Percentiles rank a stretch among this genome's conserved stretches.
These are phyloP conservation scores for Chaenocephalus aceratus DNA, from an alignment of 2,113 vertebrate species.

Conservation along the genomic window DNA sequence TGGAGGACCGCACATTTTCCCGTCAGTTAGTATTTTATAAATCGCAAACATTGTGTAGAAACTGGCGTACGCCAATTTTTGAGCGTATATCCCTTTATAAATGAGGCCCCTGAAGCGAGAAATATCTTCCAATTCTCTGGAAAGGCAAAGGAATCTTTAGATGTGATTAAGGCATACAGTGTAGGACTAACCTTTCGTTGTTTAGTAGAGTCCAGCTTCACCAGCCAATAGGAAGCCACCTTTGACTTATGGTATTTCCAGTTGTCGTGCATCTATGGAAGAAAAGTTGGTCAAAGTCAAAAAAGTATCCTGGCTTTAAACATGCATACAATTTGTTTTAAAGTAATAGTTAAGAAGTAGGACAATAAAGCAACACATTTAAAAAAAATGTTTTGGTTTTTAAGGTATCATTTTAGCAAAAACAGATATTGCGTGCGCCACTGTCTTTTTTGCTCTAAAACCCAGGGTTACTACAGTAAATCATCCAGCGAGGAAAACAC, in stretches of 20 bases:
- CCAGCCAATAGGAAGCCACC: constrained; percentile 96
- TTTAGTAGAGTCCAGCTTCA: constrained; percentile 95
- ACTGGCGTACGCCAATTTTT: no score
- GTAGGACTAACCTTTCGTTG: constrained; percentile 92
- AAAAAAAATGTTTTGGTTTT: neutral
- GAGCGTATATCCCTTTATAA: no score
- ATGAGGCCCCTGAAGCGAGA: neutral
- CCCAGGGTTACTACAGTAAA: constrained; percentile 9
- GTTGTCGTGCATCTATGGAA: constrained; percentile 93
- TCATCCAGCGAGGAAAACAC: neutral
- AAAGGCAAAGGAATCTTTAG: neutral
- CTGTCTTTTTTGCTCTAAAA: neutral
- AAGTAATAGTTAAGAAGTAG: neutral
- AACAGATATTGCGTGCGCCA: neutral
- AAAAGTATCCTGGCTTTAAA: neutral
- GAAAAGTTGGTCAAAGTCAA: neutral
- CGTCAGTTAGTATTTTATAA: no score
- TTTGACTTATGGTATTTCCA: constrained; percentile 98
- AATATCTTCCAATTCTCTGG: neutral
- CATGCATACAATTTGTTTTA: neutral
- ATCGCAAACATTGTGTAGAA: no score
- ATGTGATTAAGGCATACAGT: neutral
- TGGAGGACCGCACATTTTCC: no score
- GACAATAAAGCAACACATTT: neutral
- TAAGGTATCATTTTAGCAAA: neutral